Percentiles rank a stretch among this genome's conserved stretches.
phyloP scores from a whole-genome alignment of 2,113 vertebrate species.

The Syngnathoides biaculeatus region DNA sequence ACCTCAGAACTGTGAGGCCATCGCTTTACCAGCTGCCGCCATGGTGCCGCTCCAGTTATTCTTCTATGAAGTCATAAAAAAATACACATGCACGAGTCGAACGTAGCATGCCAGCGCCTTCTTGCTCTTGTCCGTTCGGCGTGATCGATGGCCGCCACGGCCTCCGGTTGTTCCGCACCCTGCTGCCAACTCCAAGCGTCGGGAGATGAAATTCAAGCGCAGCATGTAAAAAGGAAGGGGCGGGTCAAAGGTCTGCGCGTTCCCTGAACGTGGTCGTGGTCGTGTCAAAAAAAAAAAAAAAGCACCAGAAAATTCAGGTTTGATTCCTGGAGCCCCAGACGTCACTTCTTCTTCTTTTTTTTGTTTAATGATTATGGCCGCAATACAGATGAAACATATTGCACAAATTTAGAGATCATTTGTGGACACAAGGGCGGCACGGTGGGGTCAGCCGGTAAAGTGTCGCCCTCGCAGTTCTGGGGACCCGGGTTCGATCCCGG shows the following conservation, averaged over 20 bases:
- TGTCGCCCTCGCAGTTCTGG: too few relatives aligned
- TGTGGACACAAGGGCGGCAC: too few relatives aligned
- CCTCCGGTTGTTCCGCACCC: slow-evolving; percentile 48
- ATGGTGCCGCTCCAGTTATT: too few relatives aligned
- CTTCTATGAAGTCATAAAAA: too few relatives aligned
- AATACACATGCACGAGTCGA: background rate
- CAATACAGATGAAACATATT: too few relatives aligned
- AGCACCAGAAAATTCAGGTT: background rate
- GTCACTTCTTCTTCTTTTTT: too few relatives aligned
- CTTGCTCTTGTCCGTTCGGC: slow-evolving; percentile 27
- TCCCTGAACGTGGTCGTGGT: slow-evolving; percentile 25
- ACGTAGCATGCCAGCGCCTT: slow-evolving; percentile 13
- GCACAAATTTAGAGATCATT: too few relatives aligned
- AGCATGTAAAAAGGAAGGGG: slow-evolving; percentile 56
- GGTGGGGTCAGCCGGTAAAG: too few relatives aligned
- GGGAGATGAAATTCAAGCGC: slow-evolving; percentile 64
- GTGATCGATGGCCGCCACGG: slow-evolving; percentile 47
- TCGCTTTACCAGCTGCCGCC: too few relatives aligned
- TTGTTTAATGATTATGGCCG: background rate
- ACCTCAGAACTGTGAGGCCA: too few relatives aligned
- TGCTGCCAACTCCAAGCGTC: slow-evolving; percentile 46
- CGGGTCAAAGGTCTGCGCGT: slow-evolving; percentile 52
- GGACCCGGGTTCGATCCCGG: too few relatives aligned
- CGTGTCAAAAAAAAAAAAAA: too few relatives aligned
- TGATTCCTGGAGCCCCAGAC: background rate